Conservation (phyloP, 1,140 invertebrate genomes). For the Parasteatoda tepidariorum region DNA sequence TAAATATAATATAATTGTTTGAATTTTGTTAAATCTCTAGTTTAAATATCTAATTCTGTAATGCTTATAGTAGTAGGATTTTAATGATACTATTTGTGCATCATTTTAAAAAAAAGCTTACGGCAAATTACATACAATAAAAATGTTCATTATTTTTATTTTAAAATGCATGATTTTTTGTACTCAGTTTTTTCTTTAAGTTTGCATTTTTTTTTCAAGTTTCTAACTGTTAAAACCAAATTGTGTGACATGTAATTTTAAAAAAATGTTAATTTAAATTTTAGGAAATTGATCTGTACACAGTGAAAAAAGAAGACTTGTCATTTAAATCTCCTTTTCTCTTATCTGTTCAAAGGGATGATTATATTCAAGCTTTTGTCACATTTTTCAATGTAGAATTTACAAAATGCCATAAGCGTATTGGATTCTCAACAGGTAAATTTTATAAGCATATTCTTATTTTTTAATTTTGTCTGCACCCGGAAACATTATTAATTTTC, state of each 20-base stretch:
- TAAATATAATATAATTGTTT: no score
- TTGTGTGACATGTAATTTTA: background rate
- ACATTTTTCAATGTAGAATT: conserved; percentile 99
- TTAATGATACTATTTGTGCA: no score
- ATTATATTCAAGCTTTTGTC: conserved; percentile 97
- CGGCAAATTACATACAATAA: no score
- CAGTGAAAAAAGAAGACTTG: conserved; percentile 93
- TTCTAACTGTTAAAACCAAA: background rate
- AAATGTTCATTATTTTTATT: no score
- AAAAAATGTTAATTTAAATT: background rate
- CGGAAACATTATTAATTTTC: no score
- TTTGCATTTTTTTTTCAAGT: background rate
- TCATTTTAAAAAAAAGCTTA: no score
- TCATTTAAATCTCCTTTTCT: conserved; percentile 91
- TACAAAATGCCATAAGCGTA: conserved; percentile 97
- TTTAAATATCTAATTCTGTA: no score
- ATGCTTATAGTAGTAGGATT: no score
- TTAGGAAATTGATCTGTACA: conserved; percentile 94
- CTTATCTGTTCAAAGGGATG: conserved; percentile 87
- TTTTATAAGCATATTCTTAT: background rate
- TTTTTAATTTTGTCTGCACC: no score
- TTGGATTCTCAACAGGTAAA: conserved; percentile 92
- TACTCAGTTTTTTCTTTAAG: no score
- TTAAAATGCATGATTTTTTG: no score
- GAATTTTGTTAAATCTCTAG: no score